These are phyloP conservation scores for Propithecus perrieri DNA, from an alignment of 2,797 vertebrate species.

Conservation along the genomic window DNA sequence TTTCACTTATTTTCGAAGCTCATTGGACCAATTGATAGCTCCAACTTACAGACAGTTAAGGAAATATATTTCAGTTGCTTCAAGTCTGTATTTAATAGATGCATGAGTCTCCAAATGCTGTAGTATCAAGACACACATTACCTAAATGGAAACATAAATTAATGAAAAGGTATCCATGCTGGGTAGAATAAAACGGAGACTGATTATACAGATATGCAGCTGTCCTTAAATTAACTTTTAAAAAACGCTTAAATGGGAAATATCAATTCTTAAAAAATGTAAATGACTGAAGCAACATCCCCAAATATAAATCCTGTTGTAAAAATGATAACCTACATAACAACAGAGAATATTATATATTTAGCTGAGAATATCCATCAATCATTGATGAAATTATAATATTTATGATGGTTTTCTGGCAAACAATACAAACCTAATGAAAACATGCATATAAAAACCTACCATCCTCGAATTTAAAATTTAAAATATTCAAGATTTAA, in stretches of 20 bases:
- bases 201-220: neutral
- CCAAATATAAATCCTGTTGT: slow-evolving; percentile 9
- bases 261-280: slow-evolving; percentile 19
- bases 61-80: slow-evolving; percentile 28
- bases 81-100: slow-evolving; percentile 55
- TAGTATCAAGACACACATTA: slow-evolving; percentile 5
- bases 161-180: slow-evolving; percentile 44
- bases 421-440: slow-evolving; percentile 6
- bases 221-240: slow-evolving; percentile 55
- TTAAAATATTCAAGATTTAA: slow-evolving; percentile 34
- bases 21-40: neutral
- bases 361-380: slow-evolving; percentile 38
- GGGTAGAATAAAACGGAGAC: slow-evolving; percentile 21
- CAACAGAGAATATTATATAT: neutral
- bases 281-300: neutral
- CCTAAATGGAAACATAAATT: slow-evolving; percentile 51
- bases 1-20: slow-evolving; percentile 58
- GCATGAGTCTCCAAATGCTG: neutral
- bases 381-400: slow-evolving; percentile 69
- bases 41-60: slow-evolving; percentile 7
- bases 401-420: slow-evolving; percentile 55
- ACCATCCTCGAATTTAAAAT: slow-evolving; percentile 7
- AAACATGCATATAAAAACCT: neutral
- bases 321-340: slow-evolving; percentile 20
- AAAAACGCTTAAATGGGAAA: slow-evolving; percentile 42